Evolutionary conservation across 1,140 invertebrate genomes (phyloP), one percentile per base, ranked within the genome.

Genomic region (Rhagoletis pomonella): DNA sequence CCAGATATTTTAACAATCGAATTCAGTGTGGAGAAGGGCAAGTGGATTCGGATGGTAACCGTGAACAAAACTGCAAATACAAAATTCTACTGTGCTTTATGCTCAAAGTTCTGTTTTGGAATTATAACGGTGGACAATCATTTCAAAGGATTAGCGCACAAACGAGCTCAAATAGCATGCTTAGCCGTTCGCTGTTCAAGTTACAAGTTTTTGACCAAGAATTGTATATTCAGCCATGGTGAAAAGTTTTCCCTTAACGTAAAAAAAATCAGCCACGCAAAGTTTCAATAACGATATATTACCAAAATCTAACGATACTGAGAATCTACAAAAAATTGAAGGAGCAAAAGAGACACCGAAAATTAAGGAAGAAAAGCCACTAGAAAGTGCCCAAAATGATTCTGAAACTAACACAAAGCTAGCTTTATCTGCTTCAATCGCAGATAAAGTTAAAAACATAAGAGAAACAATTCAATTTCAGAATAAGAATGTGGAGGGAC

Each of bases 21-120:
- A 5, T 87, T 87, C 39, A 39, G 86, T 58, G 65, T 4, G 3
- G n/a, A 59, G 17, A 59, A 62, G 42, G 65, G 50, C 2, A 55
- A 58, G 17, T 87, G 86, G 86, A 6, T 55, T 12, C 17, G 10
- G 7, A 55, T 87, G 64, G 4, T 87, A 17, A 55, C 29, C 7
- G 65, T 59, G 50, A 58, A 67, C 50, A 55, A 58, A 73, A 39
- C 19, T 6, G 65, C 64, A 58, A 69, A 29, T 4, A 50, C 64
- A 3, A 69, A 69, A 7, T 87, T 69, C 39, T n/a, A 55, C 29
- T 87, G 86, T 73, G 65, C 29, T 19, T 67, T 87, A 58, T 87
- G 86, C 29, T 50, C 64, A 6, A 87, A 69, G 29, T 67, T 50
- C 59, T 87, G 64, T 14, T 87, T 47, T 62, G 86, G 86, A 19